Percentiles rank a stretch among this genome's conserved stretches.
Evolutionary conservation across 2,888 invertebrate genomes (phyloP).

Genomic region (Chrysolina oricalcia): DNA sequence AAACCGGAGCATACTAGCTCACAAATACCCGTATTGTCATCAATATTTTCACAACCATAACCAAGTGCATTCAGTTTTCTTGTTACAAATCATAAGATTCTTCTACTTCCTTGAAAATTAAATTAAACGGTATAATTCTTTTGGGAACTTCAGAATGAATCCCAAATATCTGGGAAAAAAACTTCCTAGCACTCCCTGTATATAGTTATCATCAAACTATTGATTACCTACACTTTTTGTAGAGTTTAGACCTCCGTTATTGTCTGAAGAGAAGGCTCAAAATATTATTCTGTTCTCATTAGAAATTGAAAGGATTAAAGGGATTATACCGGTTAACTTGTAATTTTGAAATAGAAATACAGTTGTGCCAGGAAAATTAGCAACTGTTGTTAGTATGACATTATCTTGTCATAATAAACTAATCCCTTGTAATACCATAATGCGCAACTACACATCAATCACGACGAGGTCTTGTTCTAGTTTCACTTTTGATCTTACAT

Average conservation of each 20-base stretch:
- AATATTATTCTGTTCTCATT: neutral
- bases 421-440: slow-evolving; percentile 15
- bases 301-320: neutral
- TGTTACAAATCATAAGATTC: too few species aligned
- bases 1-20: too few species aligned
- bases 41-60: too few species aligned
- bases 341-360: neutral
- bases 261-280: neutral
- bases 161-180: too few species aligned
- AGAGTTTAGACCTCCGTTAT: neutral
- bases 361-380: neutral
- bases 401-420: slow-evolving; percentile 17
- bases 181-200: neutral
- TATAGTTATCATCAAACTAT: neutral
- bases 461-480: slow-evolving; percentile 12
- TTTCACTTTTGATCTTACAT: neutral
- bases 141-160: too few species aligned
- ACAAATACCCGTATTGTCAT: too few species aligned
- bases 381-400: neutral
- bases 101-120: too few species aligned
- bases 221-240: neutral
- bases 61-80: too few species aligned
- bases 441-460: slow-evolving; percentile 5
- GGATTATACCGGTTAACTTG: neutral
- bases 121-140: too few species aligned